phyloP scores from a whole-genome alignment of 2,888 invertebrate genomes.

The Pachycephus smyrnensis region DNA sequence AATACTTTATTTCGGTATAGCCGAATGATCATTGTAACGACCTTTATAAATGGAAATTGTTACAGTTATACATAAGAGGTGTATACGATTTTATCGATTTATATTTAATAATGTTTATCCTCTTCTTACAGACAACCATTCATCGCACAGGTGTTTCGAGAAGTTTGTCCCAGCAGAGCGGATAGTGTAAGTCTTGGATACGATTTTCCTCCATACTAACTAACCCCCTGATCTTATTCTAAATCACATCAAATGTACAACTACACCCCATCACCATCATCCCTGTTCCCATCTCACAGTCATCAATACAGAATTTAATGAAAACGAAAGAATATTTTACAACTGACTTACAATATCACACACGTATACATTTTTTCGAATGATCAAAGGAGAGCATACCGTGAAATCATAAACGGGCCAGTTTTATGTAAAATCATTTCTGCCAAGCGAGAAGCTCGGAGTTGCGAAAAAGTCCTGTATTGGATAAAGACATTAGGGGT shows the following conservation, averaged over 20 bases:
- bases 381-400: neutral
- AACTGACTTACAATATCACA: conserved; percentile 4
- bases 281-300: conserved; percentile 47
- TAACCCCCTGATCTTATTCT: conserved; percentile 56
- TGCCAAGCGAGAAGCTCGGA: neutral
- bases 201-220: conserved; percentile 57
- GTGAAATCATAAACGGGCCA: neutral
- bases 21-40: neutral
- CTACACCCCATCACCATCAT: conserved; percentile 44
- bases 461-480: neutral
- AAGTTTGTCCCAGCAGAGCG: conserved; percentile 81
- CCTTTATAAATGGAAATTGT: neutral
- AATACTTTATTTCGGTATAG: neutral
- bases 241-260: conserved; percentile 58
- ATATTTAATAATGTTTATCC: neutral
- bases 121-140: conserved; percentile 76
- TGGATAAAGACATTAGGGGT: neutral
- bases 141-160: conserved; percentile 83
- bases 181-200: conserved; percentile 74
- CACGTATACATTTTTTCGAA: conserved; percentile 1
- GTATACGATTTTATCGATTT: neutral
- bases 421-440: neutral
- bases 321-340: conserved; percentile 22
- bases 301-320: conserved; percentile 49
- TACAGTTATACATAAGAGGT: neutral